Evolutionary conservation across 2,797 vertebrate species (phyloP), one percentile per base, ranked within the genome.

Genomic region (Paratrypauchen microcephalus): DNA sequence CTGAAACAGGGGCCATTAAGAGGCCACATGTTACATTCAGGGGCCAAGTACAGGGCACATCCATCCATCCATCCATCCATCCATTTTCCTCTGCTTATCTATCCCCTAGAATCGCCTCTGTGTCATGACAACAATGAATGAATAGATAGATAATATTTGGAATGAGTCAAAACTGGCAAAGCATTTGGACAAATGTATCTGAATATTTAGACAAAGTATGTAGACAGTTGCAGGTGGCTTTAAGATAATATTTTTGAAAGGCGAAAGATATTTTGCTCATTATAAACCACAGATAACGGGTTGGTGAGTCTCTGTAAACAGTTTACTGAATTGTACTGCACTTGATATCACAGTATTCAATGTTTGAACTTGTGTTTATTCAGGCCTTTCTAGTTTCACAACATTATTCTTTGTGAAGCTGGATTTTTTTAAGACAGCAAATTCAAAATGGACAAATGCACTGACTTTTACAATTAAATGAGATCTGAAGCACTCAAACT

Each of bases 221-320:
- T 87, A 74, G 67, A 65, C 75, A 56, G 41, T 55, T 59, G 36
- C 71, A 83, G 81, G 69, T 83, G 80, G 65, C 72, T 76, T 76
- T 48, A 67, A 63, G 81, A 89, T 83, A 82, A 77, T 47, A 59
- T 69, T 84, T 76, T 75, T 76, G 80, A 77, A 84, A 71, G n/a
- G n/a, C 64, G 68, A 75, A 69, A 64, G 65, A 65, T 21, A 72
- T 65, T 83, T 85, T 74, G 80, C 28, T 65, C 74, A 48, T 58
- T 59, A 4, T 71, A 73, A 66, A 83, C 61, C 23, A 39, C 16
- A 63, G 82, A 83, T 82, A 82, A 76, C 61, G 66, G 58, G 66
- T 63, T 69, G 18, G 58, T 62, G 32, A 52, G 70, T 58, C 66
- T 67, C 48, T 61, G 6, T 36, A 56, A 66, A 52, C 69, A 71